Percentiles rank a stretch among this genome's conserved stretches.
Conservation (phyloP, 2,888 invertebrate species). For the Mylabris sibirica region DNA sequence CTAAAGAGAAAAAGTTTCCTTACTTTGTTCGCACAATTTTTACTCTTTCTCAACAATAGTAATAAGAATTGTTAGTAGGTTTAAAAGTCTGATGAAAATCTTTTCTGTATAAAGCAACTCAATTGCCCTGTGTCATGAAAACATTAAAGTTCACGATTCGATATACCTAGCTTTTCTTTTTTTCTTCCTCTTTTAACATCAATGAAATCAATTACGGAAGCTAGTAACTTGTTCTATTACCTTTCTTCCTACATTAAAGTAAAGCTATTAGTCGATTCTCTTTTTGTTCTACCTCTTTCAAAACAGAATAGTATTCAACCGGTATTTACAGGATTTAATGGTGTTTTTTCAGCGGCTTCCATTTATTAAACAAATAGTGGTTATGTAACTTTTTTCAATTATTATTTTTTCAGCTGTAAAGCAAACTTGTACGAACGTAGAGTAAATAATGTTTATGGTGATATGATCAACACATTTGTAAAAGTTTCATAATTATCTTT, state of each 20-base stretch:
- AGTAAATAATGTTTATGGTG: neutral
- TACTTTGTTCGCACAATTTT: conserved; percentile 7
- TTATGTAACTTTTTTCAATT: too few species aligned
- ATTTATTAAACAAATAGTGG: neutral
- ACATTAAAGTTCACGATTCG: conserved; percentile 16
- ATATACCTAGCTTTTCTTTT: conserved; percentile 11
- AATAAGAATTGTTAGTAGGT: neutral
- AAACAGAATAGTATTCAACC: neutral
- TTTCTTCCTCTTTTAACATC: neutral
- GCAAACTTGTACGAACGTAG: neutral
- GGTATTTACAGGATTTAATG: neutral
- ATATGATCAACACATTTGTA: neutral
- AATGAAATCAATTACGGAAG: conserved; percentile 11
- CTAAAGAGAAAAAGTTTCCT: neutral
- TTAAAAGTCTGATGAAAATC: conserved; percentile 7
- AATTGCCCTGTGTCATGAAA: conserved; percentile 17
- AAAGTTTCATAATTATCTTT: neutral
- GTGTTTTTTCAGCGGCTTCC: neutral
- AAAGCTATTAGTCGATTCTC: neutral
- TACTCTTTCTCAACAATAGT: neutral
- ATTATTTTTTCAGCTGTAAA: too few species aligned
- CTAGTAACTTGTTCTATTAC: conserved; percentile 5
- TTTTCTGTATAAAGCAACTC: conserved; percentile 2
- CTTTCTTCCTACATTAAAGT: neutral
- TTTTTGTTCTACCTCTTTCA: neutral